These are phyloP conservation scores for Pachliopta kotzebuea DNA, from an alignment of 2,888 invertebrate species.

Conservation along the genomic window DNA sequence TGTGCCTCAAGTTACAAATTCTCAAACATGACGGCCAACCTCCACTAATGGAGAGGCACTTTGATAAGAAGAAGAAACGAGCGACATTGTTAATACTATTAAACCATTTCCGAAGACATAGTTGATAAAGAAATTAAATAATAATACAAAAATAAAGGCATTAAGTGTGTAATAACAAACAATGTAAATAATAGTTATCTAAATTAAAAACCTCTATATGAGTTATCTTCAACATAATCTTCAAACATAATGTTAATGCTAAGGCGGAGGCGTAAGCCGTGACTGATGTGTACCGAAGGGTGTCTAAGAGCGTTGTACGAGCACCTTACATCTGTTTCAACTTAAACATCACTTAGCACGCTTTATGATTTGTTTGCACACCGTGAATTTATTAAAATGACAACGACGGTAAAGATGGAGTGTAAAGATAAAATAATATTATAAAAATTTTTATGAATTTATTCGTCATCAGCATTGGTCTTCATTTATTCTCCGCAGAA, in stretches of 20 bases:
- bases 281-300: constrained; percentile 11
- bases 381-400: neutral
- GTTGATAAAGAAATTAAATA: neutral
- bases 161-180: neutral
- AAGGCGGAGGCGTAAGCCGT: constrained; percentile 1
- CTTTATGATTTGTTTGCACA: neutral
- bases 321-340: constrained; percentile 10
- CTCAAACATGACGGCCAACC: no score
- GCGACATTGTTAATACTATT: no score
- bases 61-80: no score
- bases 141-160: neutral
- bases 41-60: no score
- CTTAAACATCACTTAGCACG: neutral
- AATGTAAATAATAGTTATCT: neutral
- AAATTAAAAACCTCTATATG: constrained; percentile 11
- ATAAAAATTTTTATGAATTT: neutral
- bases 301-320: constrained; percentile 7
- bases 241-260: neutral
- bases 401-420: neutral
- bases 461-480: neutral
- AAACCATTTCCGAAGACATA: neutral
- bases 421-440: neutral
- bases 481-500: no score
- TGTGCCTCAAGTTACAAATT: no score
- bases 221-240: constrained; percentile 12